phyloP scores from a whole-genome alignment of 2,113 vertebrate genomes.

The Forbesichthys agassizii region DNA sequence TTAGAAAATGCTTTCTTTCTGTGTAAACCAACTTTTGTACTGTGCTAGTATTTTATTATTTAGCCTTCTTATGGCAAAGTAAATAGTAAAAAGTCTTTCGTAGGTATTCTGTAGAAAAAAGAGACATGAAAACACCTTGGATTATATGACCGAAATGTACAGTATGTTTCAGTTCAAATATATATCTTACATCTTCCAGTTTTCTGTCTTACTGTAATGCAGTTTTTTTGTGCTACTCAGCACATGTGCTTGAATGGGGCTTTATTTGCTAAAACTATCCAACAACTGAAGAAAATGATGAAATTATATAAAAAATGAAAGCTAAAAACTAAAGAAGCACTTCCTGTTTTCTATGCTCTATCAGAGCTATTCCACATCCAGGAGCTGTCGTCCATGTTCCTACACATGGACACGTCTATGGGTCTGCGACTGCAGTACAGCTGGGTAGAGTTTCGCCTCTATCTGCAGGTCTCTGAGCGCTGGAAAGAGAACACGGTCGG shows the following conservation, averaged over 20 bases:
- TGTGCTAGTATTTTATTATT: conserved; percentile 4
- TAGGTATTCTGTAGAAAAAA: conserved; percentile 23
- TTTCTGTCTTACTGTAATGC: too few species aligned
- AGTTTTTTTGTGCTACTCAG: too few species aligned
- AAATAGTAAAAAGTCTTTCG: conserved; percentile 25
- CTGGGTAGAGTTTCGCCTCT: conserved; percentile 88
- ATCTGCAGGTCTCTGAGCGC: conserved; percentile 81
- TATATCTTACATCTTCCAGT: neutral
- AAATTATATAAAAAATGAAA: neutral
- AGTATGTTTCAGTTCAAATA: neutral
- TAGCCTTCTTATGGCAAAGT: neutral
- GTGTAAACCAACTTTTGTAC: conserved; percentile 25
- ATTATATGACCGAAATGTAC: neutral
- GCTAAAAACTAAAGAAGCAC: neutral
- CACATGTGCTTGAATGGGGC: too few species aligned
- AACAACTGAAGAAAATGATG: neutral
- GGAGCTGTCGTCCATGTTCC: conserved; percentile 89
- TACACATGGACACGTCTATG: conserved; percentile 84
- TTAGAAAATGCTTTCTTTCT: conserved; percentile 30
- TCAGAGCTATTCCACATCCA: conserved; percentile 89
- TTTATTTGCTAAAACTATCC: neutral
- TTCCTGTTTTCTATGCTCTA: neutral
- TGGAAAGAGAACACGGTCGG: conserved; percentile 92
- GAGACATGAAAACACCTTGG: neutral
- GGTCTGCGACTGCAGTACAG: conserved; percentile 89